These are phyloP conservation scores for Alviniconcha marisindica DNA, from an alignment of 1,140 invertebrate genomes.

Conservation along the genomic window DNA sequence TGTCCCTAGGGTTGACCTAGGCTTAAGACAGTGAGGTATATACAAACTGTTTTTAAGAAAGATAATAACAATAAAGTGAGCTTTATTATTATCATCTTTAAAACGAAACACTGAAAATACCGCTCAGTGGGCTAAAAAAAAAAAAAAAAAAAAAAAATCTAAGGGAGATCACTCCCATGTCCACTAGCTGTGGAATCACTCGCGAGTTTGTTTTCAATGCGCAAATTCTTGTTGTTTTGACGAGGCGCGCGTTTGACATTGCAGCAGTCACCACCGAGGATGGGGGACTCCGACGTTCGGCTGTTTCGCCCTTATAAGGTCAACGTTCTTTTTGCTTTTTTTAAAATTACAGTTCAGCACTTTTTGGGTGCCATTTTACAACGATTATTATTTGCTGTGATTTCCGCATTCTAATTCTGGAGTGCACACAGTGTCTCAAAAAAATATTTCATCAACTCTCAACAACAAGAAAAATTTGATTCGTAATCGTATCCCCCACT, in stretches of 20 bases:
- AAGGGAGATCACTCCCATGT: constrained; percentile 8
- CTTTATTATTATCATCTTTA: not conserved
- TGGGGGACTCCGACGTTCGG: not conserved
- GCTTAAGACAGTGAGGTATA: too few relatives aligned
- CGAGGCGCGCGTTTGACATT: not conserved
- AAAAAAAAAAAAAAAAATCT: too few relatives aligned
- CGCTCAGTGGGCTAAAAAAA: not conserved
- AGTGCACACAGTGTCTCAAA: not conserved
- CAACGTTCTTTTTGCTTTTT: not conserved
- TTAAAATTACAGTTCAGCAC: too few relatives aligned
- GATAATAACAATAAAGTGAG: not conserved
- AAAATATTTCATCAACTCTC: not conserved
- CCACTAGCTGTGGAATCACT: too few relatives aligned
- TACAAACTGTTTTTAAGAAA: not conserved
- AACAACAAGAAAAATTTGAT: not conserved
- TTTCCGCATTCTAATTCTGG: not conserved
- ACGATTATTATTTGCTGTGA: not conserved
- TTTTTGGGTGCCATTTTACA: not conserved
- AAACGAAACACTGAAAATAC: not conserved
- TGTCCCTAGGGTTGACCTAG: too few relatives aligned
- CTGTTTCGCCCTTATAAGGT: constrained; percentile 26
- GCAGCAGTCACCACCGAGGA: not conserved
- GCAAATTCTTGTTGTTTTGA: not conserved
- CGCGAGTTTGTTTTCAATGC: not conserved
- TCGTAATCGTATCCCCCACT: not conserved